Base-by-base conservation (phyloP, 2,888 invertebrate genomes). In the Ophion ellenae region DNA sequence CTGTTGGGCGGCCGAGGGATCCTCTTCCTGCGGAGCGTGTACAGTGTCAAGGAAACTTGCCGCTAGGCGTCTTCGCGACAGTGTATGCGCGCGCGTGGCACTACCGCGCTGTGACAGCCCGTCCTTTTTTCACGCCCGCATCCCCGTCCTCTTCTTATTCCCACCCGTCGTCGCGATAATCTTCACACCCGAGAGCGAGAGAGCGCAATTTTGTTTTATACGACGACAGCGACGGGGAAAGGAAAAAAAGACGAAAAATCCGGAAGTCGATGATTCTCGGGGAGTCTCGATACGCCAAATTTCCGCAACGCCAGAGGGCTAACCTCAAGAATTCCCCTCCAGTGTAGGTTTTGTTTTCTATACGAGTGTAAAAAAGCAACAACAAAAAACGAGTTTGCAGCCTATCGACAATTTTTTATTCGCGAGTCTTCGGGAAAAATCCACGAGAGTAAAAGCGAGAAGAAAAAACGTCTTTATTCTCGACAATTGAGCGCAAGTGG, bases 301-400 rank as follows among this genome's bases (percentile, higher is more conserved):
- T 67, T 36, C 76, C 53, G 40, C 59, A 59, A 45, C 74, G 45
- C 78, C 59, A 17, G 63, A 20, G 24, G 79, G 32, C 57, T 81
- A 81, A 81, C 74, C 81, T 81, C 74, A 28, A 59, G 47, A 67
- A 81, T 24, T 40, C 20, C 59, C 74, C 63, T 14, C 73, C 66
- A 61, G 74, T 74, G 67, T 61, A 59, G 61, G 57, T 69, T 61
- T 69, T 67, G 24, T 77, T 73, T 71, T 32, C 36, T 17, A 67
- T 61, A n/a, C 2, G 11, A 67, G 47, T 28, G 6, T 20, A 14
- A 69, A 32, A 73, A 20, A 24, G 24, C 24, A 24, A 61, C 57
- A 73, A 63, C 20, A 28, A 14, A 63, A 40, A 79, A 7, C 24
- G 24, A 61, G 45, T n/a, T 32, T 14, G 36, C 40, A 10, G 24